Percentiles rank a stretch among this genome's conserved stretches.
These are phyloP conservation scores for Tylochromis polylepis DNA, from an alignment of 2,113 vertebrate species.

Conservation along the genomic window DNA sequence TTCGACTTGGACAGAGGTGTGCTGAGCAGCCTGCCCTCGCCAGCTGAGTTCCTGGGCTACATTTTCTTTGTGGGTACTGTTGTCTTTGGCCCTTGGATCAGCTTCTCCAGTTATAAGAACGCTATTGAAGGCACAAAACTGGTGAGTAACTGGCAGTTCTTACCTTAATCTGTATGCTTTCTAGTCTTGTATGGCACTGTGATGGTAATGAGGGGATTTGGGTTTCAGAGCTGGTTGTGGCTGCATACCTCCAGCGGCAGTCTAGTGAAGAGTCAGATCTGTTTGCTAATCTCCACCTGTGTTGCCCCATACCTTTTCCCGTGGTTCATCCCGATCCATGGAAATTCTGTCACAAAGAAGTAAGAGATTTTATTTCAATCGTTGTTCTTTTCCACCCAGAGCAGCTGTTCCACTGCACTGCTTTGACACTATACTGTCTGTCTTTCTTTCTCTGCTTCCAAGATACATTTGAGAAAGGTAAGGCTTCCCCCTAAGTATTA, in stretches of 20 bases:
- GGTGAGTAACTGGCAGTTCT: conserved; percentile 63
- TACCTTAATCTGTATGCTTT: neutral
- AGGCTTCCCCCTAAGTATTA: neutral
- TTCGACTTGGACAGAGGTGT: conserved; percentile 85
- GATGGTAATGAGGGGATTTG: neutral
- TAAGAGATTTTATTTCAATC: conserved; percentile 59
- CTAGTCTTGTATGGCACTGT: neutral
- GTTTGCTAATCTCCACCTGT: conserved; percentile 84
- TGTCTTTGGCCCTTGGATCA: conserved; percentile 89
- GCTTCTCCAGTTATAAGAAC: conserved; percentile 80
- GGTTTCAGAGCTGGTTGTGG: conserved; percentile 78
- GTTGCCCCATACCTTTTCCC: conserved; percentile 87
- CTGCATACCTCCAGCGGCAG: conserved; percentile 70
- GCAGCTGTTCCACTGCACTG: neutral
- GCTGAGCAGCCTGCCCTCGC: conserved; percentile 77
- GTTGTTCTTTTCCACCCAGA: neutral
- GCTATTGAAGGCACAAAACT: conserved; percentile 74
- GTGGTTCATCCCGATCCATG: conserved; percentile 82
- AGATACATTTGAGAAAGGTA: conserved; percentile 21
- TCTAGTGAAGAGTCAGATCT: conserved; percentile 78
- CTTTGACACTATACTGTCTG: neutral
- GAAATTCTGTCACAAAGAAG: conserved; percentile 78
- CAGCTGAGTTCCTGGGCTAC: conserved; percentile 85
- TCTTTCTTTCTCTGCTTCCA: conserved; percentile 19
- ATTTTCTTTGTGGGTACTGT: conserved; percentile 87